A percentile compares a stretch with the other conserved stretches of the same genome.
These are phyloP conservation scores for Lithophane ornitopus DNA, from an alignment of 2,888 invertebrate species.

Conservation along the genomic window DNA sequence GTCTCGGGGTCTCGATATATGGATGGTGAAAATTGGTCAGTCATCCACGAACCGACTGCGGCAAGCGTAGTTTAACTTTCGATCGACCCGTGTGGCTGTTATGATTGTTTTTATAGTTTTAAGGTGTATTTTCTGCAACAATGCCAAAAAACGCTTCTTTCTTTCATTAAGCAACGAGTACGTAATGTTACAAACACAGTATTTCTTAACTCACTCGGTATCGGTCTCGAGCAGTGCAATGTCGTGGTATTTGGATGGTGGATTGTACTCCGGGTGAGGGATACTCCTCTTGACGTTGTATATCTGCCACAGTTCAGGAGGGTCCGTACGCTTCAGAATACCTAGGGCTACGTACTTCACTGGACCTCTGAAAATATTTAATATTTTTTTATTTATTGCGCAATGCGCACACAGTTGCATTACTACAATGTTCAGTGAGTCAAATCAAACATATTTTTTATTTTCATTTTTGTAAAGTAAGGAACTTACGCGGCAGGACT, in stretches of 20 bases:
- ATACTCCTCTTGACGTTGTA: constrained; percentile 52
- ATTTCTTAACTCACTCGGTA: constrained; percentile 32
- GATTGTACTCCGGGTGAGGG: constrained; percentile 58
- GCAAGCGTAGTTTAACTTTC: neutral
- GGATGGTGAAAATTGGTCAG: neutral
- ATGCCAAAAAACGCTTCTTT: no score
- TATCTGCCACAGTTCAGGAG: constrained; percentile 52
- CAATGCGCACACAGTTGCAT: neutral
- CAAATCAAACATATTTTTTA: neutral
- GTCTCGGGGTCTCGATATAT: neutral
- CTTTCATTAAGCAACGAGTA: no score
- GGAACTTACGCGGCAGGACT: constrained; percentile 16
- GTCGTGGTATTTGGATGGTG: constrained; percentile 63
- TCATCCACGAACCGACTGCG: neutral
- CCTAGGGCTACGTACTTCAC: constrained; percentile 65
- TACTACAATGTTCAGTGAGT: neutral
- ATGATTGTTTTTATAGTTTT: no score
- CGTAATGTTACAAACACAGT: neutral
- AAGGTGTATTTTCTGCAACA: no score
- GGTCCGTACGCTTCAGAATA: constrained; percentile 67
- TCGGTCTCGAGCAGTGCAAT: constrained; percentile 63
- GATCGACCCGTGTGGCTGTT: neutral
- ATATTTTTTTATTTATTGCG: neutral
- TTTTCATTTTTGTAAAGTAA: no score
- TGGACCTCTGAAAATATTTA: constrained; percentile 60